Evolutionary conservation across 1,140 invertebrate genomes (phyloP), one percentile per base, ranked within the genome.

Genomic region (Parasteatoda tepidariorum): DNA sequence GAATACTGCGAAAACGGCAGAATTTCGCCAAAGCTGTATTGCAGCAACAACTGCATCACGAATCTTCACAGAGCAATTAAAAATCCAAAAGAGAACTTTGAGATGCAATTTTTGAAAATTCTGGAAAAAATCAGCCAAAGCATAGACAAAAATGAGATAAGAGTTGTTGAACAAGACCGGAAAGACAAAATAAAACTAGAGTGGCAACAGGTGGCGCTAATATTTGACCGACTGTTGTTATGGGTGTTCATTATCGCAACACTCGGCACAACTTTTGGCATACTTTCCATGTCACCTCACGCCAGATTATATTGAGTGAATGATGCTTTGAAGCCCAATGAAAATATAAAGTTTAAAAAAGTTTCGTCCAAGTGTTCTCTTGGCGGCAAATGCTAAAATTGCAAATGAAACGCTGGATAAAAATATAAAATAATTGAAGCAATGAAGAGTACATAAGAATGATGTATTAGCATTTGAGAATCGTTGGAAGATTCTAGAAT

Each of bases 211-310:
- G 87, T 92, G n/a, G 92, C 92, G 22, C 88, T 90, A 85, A 89
- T 89, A 57, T 88, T 92, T 9, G 92, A 92, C 86, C 86, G 91
- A 61, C 88, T 92, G 48, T 88, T 92, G 7, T 92, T 92, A 86
- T 92, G 91, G 88, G 87, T 92, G 11, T 92, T 92, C 86, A 88
- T 92, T 24, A 78, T 90, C 22, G 88, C 89, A 13, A 92, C 92
- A 2, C 78, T 89, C 22, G 85, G 86, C 33, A 87, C 88, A 13
- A 89, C 89, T 30, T 89, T 89, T 84, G 88, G 89, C 2, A 89
- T 89, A 55, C 85, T 89, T 73, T 89, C 89, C 84, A 89, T 89
- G 89, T 89, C 89, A 0, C 89, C 89, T 3, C 88, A 89, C 82
- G 88, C 89, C 7, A 88, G 88, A 84, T 85, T 89, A 11, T 89